Conservation (phyloP, 1,140 invertebrate species). For the Helicoverpa zea region DNA sequence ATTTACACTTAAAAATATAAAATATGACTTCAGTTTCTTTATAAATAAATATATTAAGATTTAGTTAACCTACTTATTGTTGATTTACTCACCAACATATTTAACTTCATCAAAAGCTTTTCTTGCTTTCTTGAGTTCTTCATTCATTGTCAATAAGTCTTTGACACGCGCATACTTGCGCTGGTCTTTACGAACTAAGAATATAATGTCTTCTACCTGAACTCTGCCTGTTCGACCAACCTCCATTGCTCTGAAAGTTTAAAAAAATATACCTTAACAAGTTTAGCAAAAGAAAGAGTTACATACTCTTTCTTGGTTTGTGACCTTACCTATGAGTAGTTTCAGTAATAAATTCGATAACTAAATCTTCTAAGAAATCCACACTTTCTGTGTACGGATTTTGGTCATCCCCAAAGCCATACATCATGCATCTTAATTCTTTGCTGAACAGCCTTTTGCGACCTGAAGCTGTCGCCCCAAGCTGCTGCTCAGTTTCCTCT, state of each 20-base stretch:
- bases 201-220: constrained; percentile 99
- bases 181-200: constrained; percentile 98
- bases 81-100: constrained; percentile 88
- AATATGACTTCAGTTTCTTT: background rate
- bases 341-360: constrained; percentile 99
- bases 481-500: constrained; percentile 79
- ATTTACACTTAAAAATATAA: background rate
- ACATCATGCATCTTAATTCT: constrained; percentile 99
- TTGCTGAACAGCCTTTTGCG: constrained; percentile 95
- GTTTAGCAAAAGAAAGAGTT: background rate
- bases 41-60: background rate
- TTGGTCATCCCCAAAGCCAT: constrained; percentile 99
- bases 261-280: background rate
- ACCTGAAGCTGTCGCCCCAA: constrained; percentile 88
- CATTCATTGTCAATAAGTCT: constrained; percentile 99
- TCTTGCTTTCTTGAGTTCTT: constrained; percentile 99
- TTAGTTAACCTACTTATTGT: background rate
- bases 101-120: constrained; percentile 99
- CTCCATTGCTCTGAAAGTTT: constrained; percentile 96
- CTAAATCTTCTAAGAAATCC: constrained; percentile 98
- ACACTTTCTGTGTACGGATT: constrained; percentile 99
- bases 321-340: constrained; percentile 92
- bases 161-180: constrained; percentile 99
- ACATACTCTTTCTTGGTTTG: background rate
- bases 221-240: constrained; percentile 97